These are phyloP conservation scores for Falco novaeseelandiae DNA, from an alignment of 2,797 vertebrate genomes.

Conservation along the genomic window DNA sequence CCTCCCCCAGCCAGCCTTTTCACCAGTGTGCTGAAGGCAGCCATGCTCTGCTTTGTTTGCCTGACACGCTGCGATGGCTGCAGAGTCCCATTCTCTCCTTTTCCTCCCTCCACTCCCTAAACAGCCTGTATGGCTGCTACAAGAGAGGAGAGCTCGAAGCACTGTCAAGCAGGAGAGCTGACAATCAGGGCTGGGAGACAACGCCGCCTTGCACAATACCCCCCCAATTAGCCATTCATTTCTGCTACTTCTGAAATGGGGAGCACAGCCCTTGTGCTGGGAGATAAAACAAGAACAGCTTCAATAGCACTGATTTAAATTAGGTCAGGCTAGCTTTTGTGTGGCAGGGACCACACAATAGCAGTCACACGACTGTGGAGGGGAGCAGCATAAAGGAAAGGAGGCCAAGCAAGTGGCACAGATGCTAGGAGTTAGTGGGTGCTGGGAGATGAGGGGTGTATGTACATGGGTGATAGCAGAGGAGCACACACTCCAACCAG, in stretches of 20 bases:
- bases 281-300: slow-evolving; percentile 66
- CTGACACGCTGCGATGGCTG: background rate
- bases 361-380: slow-evolving; percentile 57
- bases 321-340: slow-evolving; percentile 71
- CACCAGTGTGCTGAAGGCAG: background rate
- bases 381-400: slow-evolving; percentile 63
- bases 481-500: background rate
- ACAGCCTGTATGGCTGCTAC: background rate
- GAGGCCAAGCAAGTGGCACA: slow-evolving; percentile 60
- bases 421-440: slow-evolving; percentile 21
- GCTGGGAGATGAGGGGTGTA: background rate
- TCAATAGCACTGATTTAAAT: slow-evolving; percentile 69
- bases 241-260: slow-evolving; percentile 42
- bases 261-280: slow-evolving; percentile 55
- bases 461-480: background rate
- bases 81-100: background rate
- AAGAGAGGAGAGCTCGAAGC: background rate
- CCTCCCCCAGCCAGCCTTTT: slow-evolving; percentile 9
- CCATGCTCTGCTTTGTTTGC: slow-evolving; percentile 40
- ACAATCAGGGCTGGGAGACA: slow-evolving; percentile 42
- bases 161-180: background rate
- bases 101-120: background rate
- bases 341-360: slow-evolving; percentile 41
- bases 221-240: slow-evolving; percentile 68
- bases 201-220: slow-evolving; percentile 28